Conservation (phyloP, 2,797 vertebrate genomes). For the Arnoldichthys spilopterus region DNA sequence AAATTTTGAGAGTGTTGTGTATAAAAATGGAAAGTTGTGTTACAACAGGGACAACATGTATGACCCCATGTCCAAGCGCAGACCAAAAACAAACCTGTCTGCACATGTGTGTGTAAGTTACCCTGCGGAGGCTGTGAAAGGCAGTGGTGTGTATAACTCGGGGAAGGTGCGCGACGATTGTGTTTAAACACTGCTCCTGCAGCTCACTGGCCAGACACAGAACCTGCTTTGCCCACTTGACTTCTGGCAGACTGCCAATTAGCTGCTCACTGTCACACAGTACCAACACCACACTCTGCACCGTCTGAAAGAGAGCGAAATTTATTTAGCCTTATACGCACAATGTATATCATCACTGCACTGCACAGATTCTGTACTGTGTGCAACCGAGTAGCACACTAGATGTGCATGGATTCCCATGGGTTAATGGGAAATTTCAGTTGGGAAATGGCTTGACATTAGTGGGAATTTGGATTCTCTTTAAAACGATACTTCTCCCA, state of each 20-base stretch:
- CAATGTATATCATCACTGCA: too few species aligned
- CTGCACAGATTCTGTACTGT: not conserved
- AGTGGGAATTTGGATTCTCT: too few species aligned
- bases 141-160: constrained; percentile 79
- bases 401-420: too few species aligned
- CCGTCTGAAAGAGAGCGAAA: constrained; percentile 73
- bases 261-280: constrained; percentile 89
- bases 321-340: constrained; percentile 36
- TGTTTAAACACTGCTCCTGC: constrained; percentile 83
- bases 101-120: constrained; percentile 75
- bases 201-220: constrained; percentile 80
- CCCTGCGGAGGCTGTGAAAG: constrained; percentile 85
- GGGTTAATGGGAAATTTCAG: too few species aligned
- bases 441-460: too few species aligned
- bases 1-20: too few species aligned
- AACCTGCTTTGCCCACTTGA: constrained; percentile 91
- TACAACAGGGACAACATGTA: too few species aligned
- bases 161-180: constrained; percentile 84
- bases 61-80: too few species aligned
- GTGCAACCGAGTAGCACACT: too few species aligned
- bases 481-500: too few species aligned
- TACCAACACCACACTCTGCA: constrained; percentile 83
- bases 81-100: not conserved
- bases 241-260: constrained; percentile 87
- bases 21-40: too few species aligned